Evolutionary conservation across 2,113 vertebrate species (phyloP).

Genomic region (Leptobrachium ailaonicum): DNA sequence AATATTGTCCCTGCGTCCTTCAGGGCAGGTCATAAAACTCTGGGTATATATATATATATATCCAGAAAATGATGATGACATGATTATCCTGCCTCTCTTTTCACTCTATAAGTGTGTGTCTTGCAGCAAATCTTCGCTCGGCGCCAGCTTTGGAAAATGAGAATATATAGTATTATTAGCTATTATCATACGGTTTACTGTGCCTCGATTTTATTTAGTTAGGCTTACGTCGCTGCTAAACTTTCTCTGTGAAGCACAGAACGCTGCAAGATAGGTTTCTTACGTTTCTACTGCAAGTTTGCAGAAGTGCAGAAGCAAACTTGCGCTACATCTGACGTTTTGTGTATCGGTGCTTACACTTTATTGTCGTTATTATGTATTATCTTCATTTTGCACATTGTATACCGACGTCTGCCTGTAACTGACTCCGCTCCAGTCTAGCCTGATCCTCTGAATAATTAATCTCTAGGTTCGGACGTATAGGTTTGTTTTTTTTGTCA

Average conservation of each 20-base stretch:
- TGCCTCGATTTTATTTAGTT: no score
- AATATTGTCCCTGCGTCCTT: not conserved
- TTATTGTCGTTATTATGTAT: not conserved
- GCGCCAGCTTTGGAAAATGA: no score
- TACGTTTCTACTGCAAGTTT: not conserved
- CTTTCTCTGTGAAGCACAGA: conserved; percentile 7
- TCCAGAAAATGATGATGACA: no score
- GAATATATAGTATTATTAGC: no score
- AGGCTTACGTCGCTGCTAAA: not conserved
- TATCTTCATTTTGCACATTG: not conserved
- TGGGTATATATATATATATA: no score
- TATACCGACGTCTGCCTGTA: conserved; percentile 14
- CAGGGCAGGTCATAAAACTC: not conserved
- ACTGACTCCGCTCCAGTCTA: conserved; percentile 11
- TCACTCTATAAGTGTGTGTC: no score
- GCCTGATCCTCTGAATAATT: conserved; percentile 34
- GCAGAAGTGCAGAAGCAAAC: no score
- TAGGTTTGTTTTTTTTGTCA: conserved; percentile 21
- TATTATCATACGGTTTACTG: no score
- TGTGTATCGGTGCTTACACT: no score
- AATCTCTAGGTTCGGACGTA: conserved; percentile 30
- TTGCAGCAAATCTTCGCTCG: no score
- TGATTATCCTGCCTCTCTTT: no score
- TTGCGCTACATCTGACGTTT: no score
- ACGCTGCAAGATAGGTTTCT: not conserved